Conservation (phyloP, 2,888 invertebrate genomes). For the Epinotia demarniana region DNA sequence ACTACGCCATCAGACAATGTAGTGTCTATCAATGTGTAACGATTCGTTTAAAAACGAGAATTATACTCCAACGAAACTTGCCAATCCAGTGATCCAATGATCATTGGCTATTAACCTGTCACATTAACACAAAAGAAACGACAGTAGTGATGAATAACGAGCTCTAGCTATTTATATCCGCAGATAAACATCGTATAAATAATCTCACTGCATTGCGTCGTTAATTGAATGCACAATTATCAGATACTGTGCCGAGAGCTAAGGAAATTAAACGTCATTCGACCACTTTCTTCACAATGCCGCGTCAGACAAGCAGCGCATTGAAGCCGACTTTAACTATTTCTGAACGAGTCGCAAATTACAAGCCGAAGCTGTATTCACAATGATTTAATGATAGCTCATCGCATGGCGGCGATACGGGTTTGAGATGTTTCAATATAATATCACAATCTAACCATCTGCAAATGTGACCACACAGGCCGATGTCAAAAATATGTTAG, state of each 20-base stretch:
- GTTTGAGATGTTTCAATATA: not conserved
- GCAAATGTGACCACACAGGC: no score
- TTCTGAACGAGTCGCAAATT: slow-evolving; percentile 21
- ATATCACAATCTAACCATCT: not conserved
- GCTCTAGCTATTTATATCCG: not conserved
- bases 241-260: slow-evolving; percentile 61
- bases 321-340: slow-evolving; percentile 18
- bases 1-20: not conserved
- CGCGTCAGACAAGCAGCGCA: slow-evolving; percentile 9
- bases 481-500: no score
- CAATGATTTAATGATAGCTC: not conserved
- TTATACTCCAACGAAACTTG: not conserved
- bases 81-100: slow-evolving; percentile 1
- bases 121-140: not conserved
- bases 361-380: not conserved
- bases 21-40: no score
- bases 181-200: slow-evolving; percentile 16
- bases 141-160: not conserved
- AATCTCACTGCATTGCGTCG: slow-evolving; percentile 51
- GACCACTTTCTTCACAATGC: slow-evolving; percentile 76
- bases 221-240: slow-evolving; percentile 73
- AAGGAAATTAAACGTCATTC: slow-evolving; percentile 83
- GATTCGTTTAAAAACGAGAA: not conserved
- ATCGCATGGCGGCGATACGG: not conserved
- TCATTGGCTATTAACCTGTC: not conserved